Evolutionary conservation across 2,797 vertebrate species (phyloP).

Genomic region (Neostethus bicornis): DNA sequence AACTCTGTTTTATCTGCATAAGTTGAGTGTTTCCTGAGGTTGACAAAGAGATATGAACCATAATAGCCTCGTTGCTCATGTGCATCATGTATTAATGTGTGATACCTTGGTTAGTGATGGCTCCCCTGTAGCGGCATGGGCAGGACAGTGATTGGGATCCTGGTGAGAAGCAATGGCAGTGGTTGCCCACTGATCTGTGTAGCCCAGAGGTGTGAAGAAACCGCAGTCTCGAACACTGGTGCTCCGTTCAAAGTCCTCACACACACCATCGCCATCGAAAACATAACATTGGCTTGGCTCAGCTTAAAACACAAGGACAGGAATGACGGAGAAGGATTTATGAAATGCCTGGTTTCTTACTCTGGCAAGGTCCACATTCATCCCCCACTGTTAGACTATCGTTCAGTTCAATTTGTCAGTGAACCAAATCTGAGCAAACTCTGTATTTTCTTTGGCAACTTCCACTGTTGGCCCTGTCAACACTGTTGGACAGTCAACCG

Average conservation of each 20-base stretch:
- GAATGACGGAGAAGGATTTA: constrained; percentile 53
- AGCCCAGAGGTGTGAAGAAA: constrained; percentile 86
- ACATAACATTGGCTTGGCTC: constrained; percentile 92
- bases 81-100: too few relatives aligned
- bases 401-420: constrained; percentile 66
- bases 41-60: neutral
- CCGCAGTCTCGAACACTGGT: constrained; percentile 87
- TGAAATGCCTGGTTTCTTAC: constrained; percentile 62
- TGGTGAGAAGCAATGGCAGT: constrained; percentile 85
- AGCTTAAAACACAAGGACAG: constrained; percentile 75
- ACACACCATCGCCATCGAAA: constrained; percentile 87
- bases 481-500: too few relatives aligned
- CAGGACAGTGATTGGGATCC: constrained; percentile 83
- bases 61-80: neutral
- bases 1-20: too few relatives aligned
- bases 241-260: constrained; percentile 88
- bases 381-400: constrained; percentile 45
- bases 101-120: constrained; percentile 82
- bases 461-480: constrained; percentile 41
- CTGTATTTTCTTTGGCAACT: constrained; percentile 64
- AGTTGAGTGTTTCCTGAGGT: too few relatives aligned
- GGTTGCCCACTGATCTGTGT: constrained; percentile 88
- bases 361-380: constrained; percentile 45
- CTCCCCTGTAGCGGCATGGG: constrained; percentile 84
- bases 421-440: constrained; percentile 59